phyloP scores from a whole-genome alignment of 2,797 vertebrate genomes.

The Chaenodraco wilsoni region DNA sequence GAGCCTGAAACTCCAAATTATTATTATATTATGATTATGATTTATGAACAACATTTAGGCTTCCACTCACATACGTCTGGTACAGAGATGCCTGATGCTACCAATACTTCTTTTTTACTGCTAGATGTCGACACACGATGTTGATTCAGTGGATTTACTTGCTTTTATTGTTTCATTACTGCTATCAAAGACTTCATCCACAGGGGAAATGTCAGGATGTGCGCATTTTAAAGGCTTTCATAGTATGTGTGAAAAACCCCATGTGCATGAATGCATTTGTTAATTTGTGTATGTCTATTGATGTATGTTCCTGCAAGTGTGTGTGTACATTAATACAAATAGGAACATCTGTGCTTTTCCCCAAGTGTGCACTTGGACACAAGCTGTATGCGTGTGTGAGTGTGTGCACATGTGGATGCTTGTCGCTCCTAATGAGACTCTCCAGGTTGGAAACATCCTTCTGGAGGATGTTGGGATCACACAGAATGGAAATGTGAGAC shows the following conservation, averaged over 20 bases:
- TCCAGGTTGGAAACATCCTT: constrained; percentile 43
- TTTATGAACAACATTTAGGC: not conserved
- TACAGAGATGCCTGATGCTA: not conserved
- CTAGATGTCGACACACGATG: not conserved
- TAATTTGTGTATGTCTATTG: not conserved
- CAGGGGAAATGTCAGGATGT: not conserved
- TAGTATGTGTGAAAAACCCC: not conserved
- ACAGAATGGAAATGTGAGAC: constrained; percentile 35
- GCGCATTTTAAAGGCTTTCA: constrained; percentile 1
- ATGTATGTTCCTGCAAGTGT: not conserved
- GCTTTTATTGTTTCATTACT: not conserved
- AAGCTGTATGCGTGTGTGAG: not conserved
- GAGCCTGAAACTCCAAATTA: too few species aligned
- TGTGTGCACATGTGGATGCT: constrained; percentile 8
- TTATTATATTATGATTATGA: too few species aligned
- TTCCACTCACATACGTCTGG: not conserved
- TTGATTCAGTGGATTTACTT: not conserved
- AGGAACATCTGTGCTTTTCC: not conserved
- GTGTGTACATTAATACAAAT: not conserved
- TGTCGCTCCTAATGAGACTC: constrained; percentile 39
- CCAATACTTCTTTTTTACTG: not conserved
- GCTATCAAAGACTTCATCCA: not conserved
- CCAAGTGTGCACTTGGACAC: constrained; percentile 18
- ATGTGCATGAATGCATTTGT: not conserved
- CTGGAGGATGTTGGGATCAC: constrained; percentile 40